Base-by-base conservation (phyloP, 2,113 vertebrate species). In the Columbina picui region DNA sequence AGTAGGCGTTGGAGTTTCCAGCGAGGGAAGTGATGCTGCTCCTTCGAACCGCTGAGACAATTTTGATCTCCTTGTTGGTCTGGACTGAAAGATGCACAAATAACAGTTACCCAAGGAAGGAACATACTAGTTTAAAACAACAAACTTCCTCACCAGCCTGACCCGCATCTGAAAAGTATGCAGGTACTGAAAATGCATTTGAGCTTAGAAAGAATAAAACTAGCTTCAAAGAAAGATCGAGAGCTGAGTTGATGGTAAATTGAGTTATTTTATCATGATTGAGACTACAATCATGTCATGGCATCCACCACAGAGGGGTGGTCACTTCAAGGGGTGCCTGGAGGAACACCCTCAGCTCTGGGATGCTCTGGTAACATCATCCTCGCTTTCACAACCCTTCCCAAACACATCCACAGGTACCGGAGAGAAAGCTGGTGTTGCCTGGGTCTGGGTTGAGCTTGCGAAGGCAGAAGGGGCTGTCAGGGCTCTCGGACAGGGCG, bases 391-490 rank as follows among this genome's bases (percentile, higher is more conserved):
- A 9, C 14, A 14, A 5, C 69, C 30, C 25, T 91, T 38, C 47
- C 36, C 43, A 41, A 23, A 38, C 2, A n/a, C 52, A 70, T 0
- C 38, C 59, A 2, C 2, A 7, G 16, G 94, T 96, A 99, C 98
- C 98, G 17, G 98, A 98, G 47, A 98, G 97, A 76, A 99, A 99
- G 90, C 98, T 98, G 86, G 49, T 95, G 77, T 93, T 97, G 68
- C 93, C 90, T 3, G 97, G 98, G 10, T 98, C 97, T 0, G 96
- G 82, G 53, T 96, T 94, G 69, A 93, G 97, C 97, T 98, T 99
- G 61, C 93, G 97, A 8, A 98, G 96, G 41, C 98, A 97, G 97
- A 98, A 99, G 50, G 98, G 98, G 63, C 97, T 98, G 84, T 98
- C 97, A 0, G 97, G 96, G 71, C 98, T 98, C 63, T 98, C 98